Percentiles rank a stretch among this genome's conserved stretches.
These are phyloP conservation scores for Denticeps clupeoides DNA, from an alignment of 2,797 vertebrate genomes.

Conservation along the genomic window DNA sequence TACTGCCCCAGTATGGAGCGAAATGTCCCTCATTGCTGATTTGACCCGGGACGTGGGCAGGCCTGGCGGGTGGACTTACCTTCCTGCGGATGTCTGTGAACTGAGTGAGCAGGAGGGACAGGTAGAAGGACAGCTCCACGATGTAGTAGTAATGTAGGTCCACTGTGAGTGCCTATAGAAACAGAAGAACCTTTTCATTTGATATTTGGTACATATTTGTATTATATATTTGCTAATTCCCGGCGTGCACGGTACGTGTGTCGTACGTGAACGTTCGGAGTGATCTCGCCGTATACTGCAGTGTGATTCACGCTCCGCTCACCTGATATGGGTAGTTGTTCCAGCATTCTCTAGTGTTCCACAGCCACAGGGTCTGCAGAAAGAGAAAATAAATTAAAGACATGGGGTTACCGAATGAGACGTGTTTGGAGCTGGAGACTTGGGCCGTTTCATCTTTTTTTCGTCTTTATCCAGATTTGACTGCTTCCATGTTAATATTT, in stretches of 20 bases:
- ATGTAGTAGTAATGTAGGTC: conserved; percentile 96
- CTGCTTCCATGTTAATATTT: no score
- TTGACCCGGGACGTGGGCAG: no score
- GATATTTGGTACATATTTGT: no score
- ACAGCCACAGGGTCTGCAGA: conserved; percentile 81
- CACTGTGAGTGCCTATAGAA: conserved; percentile 76
- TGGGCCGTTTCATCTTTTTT: no score
- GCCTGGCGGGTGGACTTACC: no score
- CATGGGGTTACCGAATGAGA: not conserved
- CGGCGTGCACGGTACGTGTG: no score
- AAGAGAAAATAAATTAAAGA: conserved; percentile 5
- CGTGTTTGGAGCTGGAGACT: not conserved
- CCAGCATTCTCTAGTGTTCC: conserved; percentile 97
- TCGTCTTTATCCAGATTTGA: no score
- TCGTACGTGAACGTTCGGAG: no score
- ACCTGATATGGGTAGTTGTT: conserved; percentile 97
- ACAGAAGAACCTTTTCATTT: conserved; percentile 11
- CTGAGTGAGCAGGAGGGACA: conserved; percentile 93
- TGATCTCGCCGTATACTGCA: no score
- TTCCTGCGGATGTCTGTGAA: conserved; percentile 97
- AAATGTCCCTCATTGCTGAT: not conserved
- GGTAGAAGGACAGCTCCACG: conserved; percentile 91
- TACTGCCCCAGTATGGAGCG: no score
- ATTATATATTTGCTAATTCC: no score
- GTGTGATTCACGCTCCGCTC: no score